Conservation (phyloP, 2,797 vertebrate species). For the Lophotriccus pileatus region DNA sequence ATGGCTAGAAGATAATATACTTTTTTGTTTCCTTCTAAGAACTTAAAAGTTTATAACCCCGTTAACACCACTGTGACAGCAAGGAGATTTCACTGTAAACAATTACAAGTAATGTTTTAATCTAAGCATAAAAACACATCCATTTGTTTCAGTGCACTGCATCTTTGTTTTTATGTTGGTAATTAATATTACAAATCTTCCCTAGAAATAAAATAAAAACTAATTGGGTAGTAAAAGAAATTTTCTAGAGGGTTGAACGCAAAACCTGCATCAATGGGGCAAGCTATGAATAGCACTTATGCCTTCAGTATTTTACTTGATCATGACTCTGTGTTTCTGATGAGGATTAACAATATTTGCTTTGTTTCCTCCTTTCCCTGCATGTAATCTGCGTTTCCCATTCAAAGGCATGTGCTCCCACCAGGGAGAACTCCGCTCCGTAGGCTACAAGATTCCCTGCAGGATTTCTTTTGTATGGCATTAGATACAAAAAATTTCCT, state of each 20-base stretch:
- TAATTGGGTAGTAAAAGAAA: constrained; percentile 42
- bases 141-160: constrained; percentile 16
- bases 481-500: neutral
- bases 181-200: constrained; percentile 47
- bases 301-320: neutral
- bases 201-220: constrained; percentile 44
- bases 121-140: constrained; percentile 4
- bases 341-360: neutral
- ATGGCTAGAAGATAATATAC: constrained; percentile 8
- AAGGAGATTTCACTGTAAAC: constrained; percentile 49
- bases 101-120: constrained; percentile 53
- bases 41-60: constrained; percentile 46
- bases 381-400: neutral
- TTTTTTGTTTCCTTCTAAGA: constrained; percentile 17
- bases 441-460: neutral
- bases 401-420: neutral
- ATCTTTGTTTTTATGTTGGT: constrained; percentile 30
- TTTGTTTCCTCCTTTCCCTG: neutral
- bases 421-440: neutral
- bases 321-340: neutral
- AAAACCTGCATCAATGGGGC: neutral
- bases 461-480: neutral
- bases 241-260: neutral
- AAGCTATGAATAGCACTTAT: neutral
- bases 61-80: constrained; percentile 24